Evolutionary conservation across 2,888 invertebrate genomes (phyloP).

Genomic region (Caenorhabditis sp.): DNA sequence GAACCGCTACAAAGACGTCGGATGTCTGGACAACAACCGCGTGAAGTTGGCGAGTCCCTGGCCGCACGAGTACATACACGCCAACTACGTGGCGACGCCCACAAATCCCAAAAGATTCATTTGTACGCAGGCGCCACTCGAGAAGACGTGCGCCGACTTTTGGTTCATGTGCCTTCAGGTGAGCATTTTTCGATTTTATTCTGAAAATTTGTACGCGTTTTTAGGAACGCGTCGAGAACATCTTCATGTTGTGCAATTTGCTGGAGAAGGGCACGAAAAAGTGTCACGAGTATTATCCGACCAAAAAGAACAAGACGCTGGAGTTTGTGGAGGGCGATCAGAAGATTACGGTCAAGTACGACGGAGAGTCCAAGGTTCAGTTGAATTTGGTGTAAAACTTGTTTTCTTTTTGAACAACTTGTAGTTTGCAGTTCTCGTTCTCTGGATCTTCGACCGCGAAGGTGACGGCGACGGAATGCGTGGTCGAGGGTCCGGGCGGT

Average conservation of each 20-base stretch:
- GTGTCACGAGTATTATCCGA: slow-evolving; percentile 29
- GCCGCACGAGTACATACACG: slow-evolving; percentile 59
- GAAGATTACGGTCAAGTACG: slow-evolving; percentile 26
- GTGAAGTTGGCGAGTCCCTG: slow-evolving; percentile 45
- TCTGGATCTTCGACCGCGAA: slow-evolving; percentile 24
- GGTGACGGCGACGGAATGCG: slow-evolving; percentile 33
- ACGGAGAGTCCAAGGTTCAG: background rate
- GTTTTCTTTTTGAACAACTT: no score
- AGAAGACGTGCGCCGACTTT: slow-evolving; percentile 58
- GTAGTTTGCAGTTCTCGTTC: slow-evolving; percentile 46
- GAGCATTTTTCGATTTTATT: no score
- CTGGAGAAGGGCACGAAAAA: slow-evolving; percentile 52
- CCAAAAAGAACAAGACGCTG: background rate
- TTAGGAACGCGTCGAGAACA: slow-evolving; percentile 49
- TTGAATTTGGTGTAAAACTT: background rate
- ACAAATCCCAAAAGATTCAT: slow-evolving; percentile 52
- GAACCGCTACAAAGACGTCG: slow-evolving; percentile 56
- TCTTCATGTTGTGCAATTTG: slow-evolving; percentile 61
- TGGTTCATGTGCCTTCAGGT: slow-evolving; percentile 58
- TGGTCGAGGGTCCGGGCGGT: slow-evolving; percentile 29
- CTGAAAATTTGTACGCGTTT: no score
- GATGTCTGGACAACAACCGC: slow-evolving; percentile 56
- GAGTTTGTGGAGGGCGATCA: slow-evolving; percentile 10
- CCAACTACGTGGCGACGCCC: slow-evolving; percentile 59
- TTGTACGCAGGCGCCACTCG: slow-evolving; percentile 58